Percentiles rank a stretch among this genome's conserved stretches.
Conservation (phyloP, 2,797 vertebrate species). For the Clarias laeviceps region DNA sequence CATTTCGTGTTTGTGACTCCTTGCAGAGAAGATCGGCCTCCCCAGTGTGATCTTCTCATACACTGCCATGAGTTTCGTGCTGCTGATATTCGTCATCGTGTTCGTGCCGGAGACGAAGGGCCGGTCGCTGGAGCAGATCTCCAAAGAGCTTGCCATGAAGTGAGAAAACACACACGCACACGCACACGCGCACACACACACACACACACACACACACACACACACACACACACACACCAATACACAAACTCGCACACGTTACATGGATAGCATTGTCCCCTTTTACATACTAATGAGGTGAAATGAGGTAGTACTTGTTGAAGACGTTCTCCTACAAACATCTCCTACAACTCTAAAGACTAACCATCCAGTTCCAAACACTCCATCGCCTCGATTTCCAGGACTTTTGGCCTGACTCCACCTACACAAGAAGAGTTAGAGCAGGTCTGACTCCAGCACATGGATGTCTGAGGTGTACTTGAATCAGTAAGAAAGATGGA, state of each 20-base stretch:
- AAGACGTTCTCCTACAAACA: neutral
- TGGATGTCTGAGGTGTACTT: neutral
- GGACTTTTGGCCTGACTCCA: neutral
- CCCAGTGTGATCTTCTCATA: constrained; percentile 89
- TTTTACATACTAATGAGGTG: neutral
- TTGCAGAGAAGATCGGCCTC: constrained; percentile 85
- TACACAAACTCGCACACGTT: neutral
- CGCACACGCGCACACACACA: neutral
- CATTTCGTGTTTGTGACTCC: constrained; percentile 3
- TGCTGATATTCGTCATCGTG: constrained; percentile 85
- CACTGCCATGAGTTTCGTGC: constrained; percentile 84
- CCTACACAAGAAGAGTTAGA: no score
- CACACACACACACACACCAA: neutral
- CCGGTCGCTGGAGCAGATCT: constrained; percentile 91
- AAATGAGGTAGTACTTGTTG: neutral
- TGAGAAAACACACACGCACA: constrained; percentile 51
- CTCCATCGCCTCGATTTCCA: neutral
- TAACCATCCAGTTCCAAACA: neutral
- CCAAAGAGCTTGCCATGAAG: constrained; percentile 87
- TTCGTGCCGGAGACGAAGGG: constrained; percentile 93
- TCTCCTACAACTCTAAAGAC: neutral
- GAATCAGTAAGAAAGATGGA: neutral
- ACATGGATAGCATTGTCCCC: neutral
- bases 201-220: neutral
- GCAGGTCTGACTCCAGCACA: neutral